Evolutionary conservation across 1,140 invertebrate genomes (phyloP).

Genomic region (Leucophenga varia): DNA sequence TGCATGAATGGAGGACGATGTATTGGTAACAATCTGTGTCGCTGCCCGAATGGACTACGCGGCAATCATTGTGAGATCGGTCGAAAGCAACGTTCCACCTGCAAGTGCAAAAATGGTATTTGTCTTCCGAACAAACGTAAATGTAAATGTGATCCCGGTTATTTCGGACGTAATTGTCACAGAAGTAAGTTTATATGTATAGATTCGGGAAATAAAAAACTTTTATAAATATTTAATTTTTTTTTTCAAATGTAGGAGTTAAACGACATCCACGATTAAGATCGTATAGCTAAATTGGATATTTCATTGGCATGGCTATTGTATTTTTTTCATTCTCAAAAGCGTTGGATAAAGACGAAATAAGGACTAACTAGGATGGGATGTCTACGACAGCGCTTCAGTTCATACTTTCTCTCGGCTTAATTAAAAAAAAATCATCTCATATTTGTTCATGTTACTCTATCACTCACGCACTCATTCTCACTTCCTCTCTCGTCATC

Average conservation of each 20-base stretch:
- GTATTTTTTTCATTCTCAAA: too few species aligned
- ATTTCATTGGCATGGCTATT: too few species aligned
- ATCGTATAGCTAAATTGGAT: too few species aligned
- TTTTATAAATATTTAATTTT: neutral
- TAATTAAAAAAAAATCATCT: too few species aligned
- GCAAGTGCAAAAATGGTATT: conserved; percentile 73
- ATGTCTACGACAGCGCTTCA: too few species aligned
- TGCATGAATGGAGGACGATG: conserved; percentile 84
- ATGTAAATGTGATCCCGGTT: conserved; percentile 58
- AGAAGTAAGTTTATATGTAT: conserved; percentile 29
- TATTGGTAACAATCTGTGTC: conserved; percentile 79
- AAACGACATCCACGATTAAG: conserved; percentile 10
- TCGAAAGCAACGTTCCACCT: conserved; percentile 67
- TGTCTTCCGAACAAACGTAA: conserved; percentile 70
- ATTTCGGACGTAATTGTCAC: conserved; percentile 42
- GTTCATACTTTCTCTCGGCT: too few species aligned
- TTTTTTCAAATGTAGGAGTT: conserved; percentile 6
- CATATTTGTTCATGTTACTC: too few species aligned
- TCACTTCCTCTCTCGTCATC: too few species aligned
- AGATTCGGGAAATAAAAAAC: neutral
- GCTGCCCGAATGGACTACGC: conserved; percentile 73
- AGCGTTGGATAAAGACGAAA: too few species aligned
- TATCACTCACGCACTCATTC: too few species aligned
- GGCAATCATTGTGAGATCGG: conserved; percentile 87
- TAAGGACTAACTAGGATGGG: too few species aligned